Conservation (phyloP, 2,113 vertebrate genomes). For the Patagioenas fasciata region DNA sequence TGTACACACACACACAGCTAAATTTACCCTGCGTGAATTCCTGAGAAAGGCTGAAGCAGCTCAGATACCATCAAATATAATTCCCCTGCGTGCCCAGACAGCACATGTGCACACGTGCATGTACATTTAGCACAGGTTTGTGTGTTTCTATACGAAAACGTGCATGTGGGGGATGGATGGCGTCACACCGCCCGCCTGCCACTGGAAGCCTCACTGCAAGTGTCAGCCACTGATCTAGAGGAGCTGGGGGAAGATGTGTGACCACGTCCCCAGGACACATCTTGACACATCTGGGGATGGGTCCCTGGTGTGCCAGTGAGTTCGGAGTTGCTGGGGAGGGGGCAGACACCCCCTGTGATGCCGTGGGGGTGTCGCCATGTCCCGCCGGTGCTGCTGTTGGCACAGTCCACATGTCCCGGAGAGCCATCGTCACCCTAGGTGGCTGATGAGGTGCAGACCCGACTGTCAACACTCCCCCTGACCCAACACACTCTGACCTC, state of each 20-base stretch:
- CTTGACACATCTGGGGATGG: fast-evolving
- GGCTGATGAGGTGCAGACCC: not conserved
- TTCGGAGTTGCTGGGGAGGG: not conserved
- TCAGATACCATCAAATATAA: not conserved
- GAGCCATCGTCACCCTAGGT: not conserved
- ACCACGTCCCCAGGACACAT: not conserved
- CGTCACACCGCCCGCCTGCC: not conserved
- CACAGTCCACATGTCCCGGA: fast-evolving
- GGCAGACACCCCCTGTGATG: not conserved
- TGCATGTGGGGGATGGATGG: fast-evolving
- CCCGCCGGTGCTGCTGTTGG: fast-evolving
- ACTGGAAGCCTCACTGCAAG: not conserved
- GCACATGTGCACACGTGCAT: fast-evolving
- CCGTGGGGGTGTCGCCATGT: not conserved
- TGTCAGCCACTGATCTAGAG: not conserved
- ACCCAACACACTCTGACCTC: not conserved
- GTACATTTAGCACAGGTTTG: not conserved
- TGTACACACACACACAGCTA: not conserved
- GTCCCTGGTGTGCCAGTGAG: not conserved
- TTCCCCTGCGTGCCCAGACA: not conserved
- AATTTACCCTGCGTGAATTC: not conserved
- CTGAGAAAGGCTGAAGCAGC: not conserved
- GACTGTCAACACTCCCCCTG: not conserved
- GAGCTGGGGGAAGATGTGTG: not conserved
- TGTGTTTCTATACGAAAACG: fast-evolving